Evolutionary conservation across 2,797 vertebrate species (phyloP), one percentile per base, ranked within the genome.

Genomic region (Muraenolepis orangiensis): DNA sequence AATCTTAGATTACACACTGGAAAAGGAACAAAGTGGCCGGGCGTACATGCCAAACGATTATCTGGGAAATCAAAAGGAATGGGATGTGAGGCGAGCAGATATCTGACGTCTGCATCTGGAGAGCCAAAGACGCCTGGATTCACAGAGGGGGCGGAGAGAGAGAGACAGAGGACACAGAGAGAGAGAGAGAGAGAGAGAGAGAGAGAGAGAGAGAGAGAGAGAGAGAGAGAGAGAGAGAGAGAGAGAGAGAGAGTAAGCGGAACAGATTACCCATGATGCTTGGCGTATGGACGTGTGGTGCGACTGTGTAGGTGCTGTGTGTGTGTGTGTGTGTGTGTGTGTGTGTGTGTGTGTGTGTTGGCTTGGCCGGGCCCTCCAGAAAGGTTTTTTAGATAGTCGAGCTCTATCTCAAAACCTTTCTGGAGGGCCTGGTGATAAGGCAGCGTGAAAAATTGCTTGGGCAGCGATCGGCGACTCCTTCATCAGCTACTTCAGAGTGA

Each of bases 1-100:
- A 78, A 84, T 84, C 71, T 80, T 71, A 85, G 78, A 87, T 80
- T 84, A 74, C 69, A 80, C 23, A 84, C 85, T 42, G 71, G 57
- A 76, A n/a, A 77, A 46, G 4, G 18, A 81, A 83, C 76, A 61
- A 79, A 73, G 74, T n/a, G 6, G 31, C 66, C 18, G 4, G 5
- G 66, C 36, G 81, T 79, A 82, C 82, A 73, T 83, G 13, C 80
- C 80, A 68, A 82, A 85, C 74, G 76, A 74, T 79, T 86, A 84
- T 87, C 81, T 79, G 0, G 2, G 36, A 82, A 78, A 84, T 78
- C 77, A 74, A 81, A 78, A 34, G 16, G 66, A 74, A 80, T 10
- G 78, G 16, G 76, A 82, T 82, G 73, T 74, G 51, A 51, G 71
- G 34, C 20, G 78, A 73, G 74, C 6, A 0, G n/a, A 80, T 74